Evolutionary conservation across 2,888 invertebrate species (phyloP).

Genomic region (Automeris io): DNA sequence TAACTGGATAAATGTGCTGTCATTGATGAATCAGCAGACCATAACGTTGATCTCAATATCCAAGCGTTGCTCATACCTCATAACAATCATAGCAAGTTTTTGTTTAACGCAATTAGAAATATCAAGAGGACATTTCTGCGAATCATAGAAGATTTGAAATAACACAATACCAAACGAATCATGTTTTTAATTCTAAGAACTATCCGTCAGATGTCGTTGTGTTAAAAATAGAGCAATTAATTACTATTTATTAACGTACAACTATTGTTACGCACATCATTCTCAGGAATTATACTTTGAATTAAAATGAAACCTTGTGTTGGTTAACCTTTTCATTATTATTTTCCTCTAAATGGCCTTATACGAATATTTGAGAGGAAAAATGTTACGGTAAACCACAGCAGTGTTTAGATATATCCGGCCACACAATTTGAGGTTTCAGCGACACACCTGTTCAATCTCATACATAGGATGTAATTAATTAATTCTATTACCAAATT

Average conservation of each 20-base stretch:
- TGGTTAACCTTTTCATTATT: neutral
- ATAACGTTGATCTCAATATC: conserved; percentile 43
- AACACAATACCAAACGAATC: conserved; percentile 32
- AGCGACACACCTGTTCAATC: no score
- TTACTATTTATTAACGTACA: conserved; percentile 16
- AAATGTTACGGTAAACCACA: no score
- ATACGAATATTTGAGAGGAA: neutral
- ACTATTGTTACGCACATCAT: conserved; percentile 12
- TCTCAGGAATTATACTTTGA: conserved; percentile 4
- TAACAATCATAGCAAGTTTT: conserved; percentile 60
- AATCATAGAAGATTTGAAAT: conserved; percentile 22
- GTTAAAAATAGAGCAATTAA: conserved; percentile 29
- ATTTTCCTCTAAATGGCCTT: neutral
- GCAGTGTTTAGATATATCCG: no score
- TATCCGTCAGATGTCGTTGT: conserved; percentile 18
- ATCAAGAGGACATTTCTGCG: conserved; percentile 24
- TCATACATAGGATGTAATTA: no score
- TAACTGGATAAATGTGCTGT: conserved; percentile 1
- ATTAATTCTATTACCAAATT: no score
- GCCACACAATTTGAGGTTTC: no score
- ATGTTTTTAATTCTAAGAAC: conserved; percentile 32
- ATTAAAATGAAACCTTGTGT: neutral
- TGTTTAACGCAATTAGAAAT: conserved; percentile 49
- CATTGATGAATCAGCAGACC: conserved; percentile 40
- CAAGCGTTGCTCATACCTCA: conserved; percentile 47